Conservation (phyloP, 2,797 vertebrate species). For the Thunnus albacares region DNA sequence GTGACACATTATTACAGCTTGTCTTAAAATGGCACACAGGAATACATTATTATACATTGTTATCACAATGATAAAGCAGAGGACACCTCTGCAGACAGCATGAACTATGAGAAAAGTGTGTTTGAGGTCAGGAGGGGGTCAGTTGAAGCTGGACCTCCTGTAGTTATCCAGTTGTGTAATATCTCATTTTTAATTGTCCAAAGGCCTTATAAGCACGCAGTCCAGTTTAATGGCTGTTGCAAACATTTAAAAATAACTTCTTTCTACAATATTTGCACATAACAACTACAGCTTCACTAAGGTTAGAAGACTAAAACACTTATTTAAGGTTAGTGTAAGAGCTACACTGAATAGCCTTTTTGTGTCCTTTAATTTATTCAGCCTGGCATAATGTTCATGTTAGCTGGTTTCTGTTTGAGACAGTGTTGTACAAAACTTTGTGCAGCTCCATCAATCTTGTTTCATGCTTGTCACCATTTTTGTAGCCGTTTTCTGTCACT, state of each 20-base stretch:
- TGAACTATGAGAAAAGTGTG: not conserved
- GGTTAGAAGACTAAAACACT: not conserved
- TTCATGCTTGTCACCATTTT: not conserved
- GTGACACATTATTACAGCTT: slow-evolving; percentile 37
- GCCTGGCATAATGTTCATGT: not conserved
- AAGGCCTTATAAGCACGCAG: not conserved
- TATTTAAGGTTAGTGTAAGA: not conserved
- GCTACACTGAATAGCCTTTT: not conserved
- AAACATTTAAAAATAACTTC: not conserved
- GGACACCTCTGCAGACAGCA: not conserved
- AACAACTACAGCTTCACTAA: not conserved
- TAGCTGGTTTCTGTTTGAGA: not conserved
- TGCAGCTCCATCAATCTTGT: not conserved
- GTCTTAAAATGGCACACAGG: slow-evolving; percentile 29
- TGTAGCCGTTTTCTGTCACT: not conserved
- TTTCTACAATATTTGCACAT: not conserved
- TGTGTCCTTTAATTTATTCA: not conserved
- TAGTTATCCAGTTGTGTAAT: slow-evolving; percentile 2
- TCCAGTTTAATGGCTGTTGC: too few species aligned
- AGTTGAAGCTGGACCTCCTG: not conserved
- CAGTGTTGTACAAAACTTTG: not conserved
- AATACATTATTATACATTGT: slow-evolving; percentile 26
- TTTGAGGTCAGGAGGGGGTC: not conserved
- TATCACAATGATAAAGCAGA: slow-evolving; percentile 24
- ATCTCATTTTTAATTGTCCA: not conserved